Evolutionary conservation across 1,140 invertebrate species (phyloP), one percentile per base, ranked within the genome.

Genomic region (Amyelois transitella): DNA sequence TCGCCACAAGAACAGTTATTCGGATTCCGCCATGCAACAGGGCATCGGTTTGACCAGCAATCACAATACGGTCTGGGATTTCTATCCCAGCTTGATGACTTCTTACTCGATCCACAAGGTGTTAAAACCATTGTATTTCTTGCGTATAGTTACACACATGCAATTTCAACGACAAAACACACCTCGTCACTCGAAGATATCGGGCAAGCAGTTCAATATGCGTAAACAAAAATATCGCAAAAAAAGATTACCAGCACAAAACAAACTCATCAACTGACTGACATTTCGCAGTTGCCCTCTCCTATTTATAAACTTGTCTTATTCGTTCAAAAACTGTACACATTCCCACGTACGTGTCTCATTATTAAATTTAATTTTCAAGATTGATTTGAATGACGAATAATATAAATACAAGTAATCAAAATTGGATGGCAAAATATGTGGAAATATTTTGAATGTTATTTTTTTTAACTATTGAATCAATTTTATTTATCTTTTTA

Each of bases 1-100:
- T 86, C 81, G 0, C 81, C 82, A 56, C 82, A 86, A 6, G 54
- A 49, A 58, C 82, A 86, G 4, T 43, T 43, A 17, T 56, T 64
- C 48, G 71, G 25, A 43, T 75, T 58, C 22, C 68, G 65, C 74
- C 75, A 81, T 22, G 63, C 44, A 6, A 76, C 53, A 44, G 79
- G 81, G 20, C 54, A 45, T 38, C 68, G 72, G 53, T 71, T 70
- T 18, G 51, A 64, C 74, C 76, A 81, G 61, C 82, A 86, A 17
- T 67, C 53, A 53, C 82, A 86, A 53, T 71, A 86, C 2, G 82
- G 73, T 24, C 21, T 48, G 20, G 45, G 12, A 21, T 48, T 18
- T 12, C 45, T 8, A 1, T n/a, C 32, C 17, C 32, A 1, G 6
- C 32, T 38, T 38, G 32, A 38, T 8, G 32, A 38, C n/a, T 45